phyloP scores from a whole-genome alignment of 2,113 vertebrate species.

The Psittacus erithacus region DNA sequence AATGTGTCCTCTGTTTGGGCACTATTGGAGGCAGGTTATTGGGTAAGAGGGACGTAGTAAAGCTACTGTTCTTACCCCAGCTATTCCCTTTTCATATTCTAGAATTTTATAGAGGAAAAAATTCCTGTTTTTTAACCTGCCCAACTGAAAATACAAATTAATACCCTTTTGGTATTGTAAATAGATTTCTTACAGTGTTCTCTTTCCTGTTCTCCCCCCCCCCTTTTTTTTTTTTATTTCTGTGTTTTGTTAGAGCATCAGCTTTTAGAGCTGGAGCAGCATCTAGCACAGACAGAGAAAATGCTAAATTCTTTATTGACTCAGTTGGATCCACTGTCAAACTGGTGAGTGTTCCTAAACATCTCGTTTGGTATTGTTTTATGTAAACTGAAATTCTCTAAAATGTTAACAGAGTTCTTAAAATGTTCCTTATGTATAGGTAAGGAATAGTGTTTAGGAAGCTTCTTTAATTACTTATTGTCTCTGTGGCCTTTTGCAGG shows the following conservation, averaged over 20 bases:
- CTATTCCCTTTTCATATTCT: not conserved
- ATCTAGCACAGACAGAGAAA: constrained; percentile 87
- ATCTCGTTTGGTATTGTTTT: not conserved
- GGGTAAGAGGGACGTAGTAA: not conserved
- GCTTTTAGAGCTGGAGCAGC: constrained; percentile 86
- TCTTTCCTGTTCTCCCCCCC: not conserved
- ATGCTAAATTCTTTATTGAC: constrained; percentile 91
- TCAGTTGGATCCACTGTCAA: constrained; percentile 89
- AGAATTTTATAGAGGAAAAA: not conserved
- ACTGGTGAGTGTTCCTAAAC: constrained; percentile 79
- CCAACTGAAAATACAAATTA: not conserved
- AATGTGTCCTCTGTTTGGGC: not conserved
- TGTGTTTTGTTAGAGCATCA: constrained; percentile 79
- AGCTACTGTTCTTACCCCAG: not conserved
- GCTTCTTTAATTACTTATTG: not conserved
- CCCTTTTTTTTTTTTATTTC: not conserved
- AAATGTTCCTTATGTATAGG: not conserved
- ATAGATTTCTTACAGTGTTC: not conserved
- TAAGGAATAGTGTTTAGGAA: not conserved
- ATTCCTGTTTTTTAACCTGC: not conserved
- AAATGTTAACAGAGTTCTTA: not conserved
- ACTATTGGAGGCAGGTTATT: not conserved
- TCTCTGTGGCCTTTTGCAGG: not conserved
- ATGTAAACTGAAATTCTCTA: not conserved
- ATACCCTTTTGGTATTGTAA: not conserved